Evolutionary conservation across 2,797 vertebrate genomes (phyloP).

Genomic region (Cetoscarus ocellatus): DNA sequence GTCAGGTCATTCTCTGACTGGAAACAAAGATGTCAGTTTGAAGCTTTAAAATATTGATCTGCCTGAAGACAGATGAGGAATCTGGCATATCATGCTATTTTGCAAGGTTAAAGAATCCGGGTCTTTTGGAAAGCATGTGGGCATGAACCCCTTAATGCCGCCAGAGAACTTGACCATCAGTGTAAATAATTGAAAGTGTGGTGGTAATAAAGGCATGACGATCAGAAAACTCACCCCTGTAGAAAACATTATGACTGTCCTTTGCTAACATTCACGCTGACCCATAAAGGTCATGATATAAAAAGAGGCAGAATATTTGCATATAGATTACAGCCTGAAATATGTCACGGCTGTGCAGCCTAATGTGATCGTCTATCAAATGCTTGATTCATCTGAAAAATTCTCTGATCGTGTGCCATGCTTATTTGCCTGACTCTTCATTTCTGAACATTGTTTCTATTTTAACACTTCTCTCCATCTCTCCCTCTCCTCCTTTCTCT

Average conservation of each 20-base stretch:
- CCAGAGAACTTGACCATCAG: slow-evolving; percentile 3
- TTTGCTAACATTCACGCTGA: slow-evolving; percentile 52
- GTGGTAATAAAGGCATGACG: slow-evolving; percentile 36
- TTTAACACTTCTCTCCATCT: slow-evolving; percentile 33
- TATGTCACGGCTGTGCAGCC: slow-evolving; percentile 42
- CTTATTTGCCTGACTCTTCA: slow-evolving; percentile 48
- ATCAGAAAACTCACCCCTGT: slow-evolving; percentile 22
- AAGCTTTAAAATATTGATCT: no score
- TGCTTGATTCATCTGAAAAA: slow-evolving; percentile 51
- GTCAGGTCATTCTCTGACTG: no score
- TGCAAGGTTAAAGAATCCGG: no score
- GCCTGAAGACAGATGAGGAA: no score
- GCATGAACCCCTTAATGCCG: no score
- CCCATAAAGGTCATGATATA: slow-evolving; percentile 44
- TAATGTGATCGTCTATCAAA: slow-evolving; percentile 58
- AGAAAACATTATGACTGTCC: slow-evolving; percentile 40
- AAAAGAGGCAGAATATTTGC: slow-evolving; percentile 62
- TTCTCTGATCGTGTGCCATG: slow-evolving; percentile 61
- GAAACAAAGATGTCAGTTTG: no score
- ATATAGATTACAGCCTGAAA: slow-evolving; percentile 72
- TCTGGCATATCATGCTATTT: no score
- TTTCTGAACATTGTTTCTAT: slow-evolving; percentile 58
- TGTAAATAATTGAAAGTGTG: slow-evolving; percentile 32
- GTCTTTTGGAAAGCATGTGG: no score
- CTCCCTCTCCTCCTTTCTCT: slow-evolving; percentile 36